These are phyloP conservation scores for Neosilurus mollespiculum DNA, from an alignment of 2,797 vertebrate species.

Conservation along the genomic window DNA sequence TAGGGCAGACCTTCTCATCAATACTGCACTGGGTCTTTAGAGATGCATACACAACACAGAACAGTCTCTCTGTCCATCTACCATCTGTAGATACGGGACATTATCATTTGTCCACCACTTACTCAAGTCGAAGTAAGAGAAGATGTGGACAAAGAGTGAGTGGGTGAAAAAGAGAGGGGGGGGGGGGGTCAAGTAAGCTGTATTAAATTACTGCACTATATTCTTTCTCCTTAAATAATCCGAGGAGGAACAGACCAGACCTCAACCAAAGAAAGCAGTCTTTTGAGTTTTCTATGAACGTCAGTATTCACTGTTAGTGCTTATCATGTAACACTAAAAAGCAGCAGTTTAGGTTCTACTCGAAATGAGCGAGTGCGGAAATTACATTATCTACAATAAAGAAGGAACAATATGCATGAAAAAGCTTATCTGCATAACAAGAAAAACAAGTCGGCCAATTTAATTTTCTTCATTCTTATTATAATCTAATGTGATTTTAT, in stretches of 20 bases:
- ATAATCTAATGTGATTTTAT: not conserved
- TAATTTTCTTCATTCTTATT: not conserved
- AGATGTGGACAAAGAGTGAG: conserved; percentile 50
- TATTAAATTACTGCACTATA: conserved; percentile 60
- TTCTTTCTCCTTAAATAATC: conserved; percentile 49
- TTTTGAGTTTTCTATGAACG: conserved; percentile 5
- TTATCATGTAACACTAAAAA: not conserved
- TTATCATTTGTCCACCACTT: not conserved
- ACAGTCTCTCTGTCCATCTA: not conserved
- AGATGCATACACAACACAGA: conserved; percentile 2
- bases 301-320: not conserved
- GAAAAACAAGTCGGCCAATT: not conserved
- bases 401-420: not conserved
- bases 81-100: conserved; percentile 12
- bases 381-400: not conserved
- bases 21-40: conserved; percentile 15
- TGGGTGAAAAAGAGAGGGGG: not conserved
- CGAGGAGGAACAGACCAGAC: not conserved
- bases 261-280: not conserved
- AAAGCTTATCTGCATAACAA: not conserved
- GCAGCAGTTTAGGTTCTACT: too few species aligned
- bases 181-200: conserved; percentile 46
- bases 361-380: not conserved
- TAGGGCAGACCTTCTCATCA: conserved; percentile 12
- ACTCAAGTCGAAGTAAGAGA: conserved; percentile 52